A percentile compares a stretch with the other conserved stretches of the same genome.
phyloP scores from a whole-genome alignment of 64 coral and sea anemone genomes.

The Pocillopora damicornis region DNA sequence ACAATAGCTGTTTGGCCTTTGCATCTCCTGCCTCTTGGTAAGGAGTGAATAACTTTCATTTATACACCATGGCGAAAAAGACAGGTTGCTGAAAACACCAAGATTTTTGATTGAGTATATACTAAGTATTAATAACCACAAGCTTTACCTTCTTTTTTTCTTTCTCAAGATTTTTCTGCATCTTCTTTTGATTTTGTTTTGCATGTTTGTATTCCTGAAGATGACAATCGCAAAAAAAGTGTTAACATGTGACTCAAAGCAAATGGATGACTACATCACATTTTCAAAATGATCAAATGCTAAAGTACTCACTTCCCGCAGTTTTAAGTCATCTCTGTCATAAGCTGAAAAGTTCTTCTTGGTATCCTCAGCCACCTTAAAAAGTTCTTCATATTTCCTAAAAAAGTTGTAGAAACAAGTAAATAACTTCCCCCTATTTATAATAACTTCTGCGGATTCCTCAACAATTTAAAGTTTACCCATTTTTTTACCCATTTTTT shows the following conservation, averaged over 20 bases:
- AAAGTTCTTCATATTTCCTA: constrained; percentile 76
- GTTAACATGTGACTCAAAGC: neutral
- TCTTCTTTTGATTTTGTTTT: constrained; percentile 81
- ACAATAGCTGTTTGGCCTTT: no score
- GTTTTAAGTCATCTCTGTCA: constrained; percentile 89
- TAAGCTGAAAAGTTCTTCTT: constrained; percentile 81
- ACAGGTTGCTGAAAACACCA: no score
- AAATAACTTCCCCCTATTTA: neutral
- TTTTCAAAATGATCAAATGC: no score
- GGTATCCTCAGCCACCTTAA: constrained; percentile 74
- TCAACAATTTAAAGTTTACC: no score
- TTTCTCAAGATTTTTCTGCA: constrained; percentile 78
- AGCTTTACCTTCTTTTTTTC: constrained; percentile 87
- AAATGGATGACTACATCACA: neutral
- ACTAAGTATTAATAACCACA: neutral
- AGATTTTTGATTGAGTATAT: neutral
- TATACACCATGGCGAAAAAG: no score
- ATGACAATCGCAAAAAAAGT: neutral
- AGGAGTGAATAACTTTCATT: no score
- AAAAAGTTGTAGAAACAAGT: neutral
- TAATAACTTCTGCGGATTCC: no score
- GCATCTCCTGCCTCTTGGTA: no score
- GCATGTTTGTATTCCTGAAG: constrained; percentile 72
- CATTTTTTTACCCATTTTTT: no score
- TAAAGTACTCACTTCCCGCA: constrained; percentile 65